Conservation (phyloP, 2,797 vertebrate genomes). For the Falco cherrug region DNA sequence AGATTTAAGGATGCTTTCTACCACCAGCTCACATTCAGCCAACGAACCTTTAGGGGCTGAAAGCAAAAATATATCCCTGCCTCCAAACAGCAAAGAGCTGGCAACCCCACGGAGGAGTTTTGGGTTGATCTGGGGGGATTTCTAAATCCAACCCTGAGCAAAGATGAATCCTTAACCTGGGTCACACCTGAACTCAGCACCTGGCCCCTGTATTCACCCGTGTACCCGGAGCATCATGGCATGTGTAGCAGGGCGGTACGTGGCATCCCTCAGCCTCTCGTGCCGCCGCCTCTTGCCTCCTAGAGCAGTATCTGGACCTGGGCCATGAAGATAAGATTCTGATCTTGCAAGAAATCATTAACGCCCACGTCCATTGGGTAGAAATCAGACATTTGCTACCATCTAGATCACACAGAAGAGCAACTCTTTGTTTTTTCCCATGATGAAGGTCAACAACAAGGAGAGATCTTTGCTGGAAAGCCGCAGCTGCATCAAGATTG, state of each 20-base stretch:
- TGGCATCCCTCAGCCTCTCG: neutral
- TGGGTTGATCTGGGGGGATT: neutral
- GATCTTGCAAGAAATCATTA: neutral
- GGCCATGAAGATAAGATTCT: neutral
- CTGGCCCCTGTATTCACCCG: fast-evolving
- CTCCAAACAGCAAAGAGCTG: neutral
- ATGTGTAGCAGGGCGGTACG: fast-evolving
- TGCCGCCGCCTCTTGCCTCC: fast-evolving
- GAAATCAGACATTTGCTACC: neutral
- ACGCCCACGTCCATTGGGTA: fast-evolving
- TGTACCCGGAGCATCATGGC: fast-evolving
- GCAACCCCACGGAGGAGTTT: neutral
- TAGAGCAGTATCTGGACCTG: neutral
- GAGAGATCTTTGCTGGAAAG: neutral
- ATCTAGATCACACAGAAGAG: neutral
- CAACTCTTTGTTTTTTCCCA: neutral
- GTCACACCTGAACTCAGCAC: neutral
- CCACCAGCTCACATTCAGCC: neutral
- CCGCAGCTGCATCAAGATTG: neutral
- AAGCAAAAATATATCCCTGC: neutral
- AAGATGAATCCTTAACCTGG: neutral
- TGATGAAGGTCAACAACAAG: neutral
- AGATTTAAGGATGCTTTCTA: neutral
- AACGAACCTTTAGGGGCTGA: neutral
- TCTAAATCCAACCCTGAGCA: neutral